Percentiles rank a stretch among this genome's conserved stretches.
These are phyloP conservation scores for Lapara coniferarum DNA, from an alignment of 2,888 invertebrate genomes.

Conservation along the genomic window DNA sequence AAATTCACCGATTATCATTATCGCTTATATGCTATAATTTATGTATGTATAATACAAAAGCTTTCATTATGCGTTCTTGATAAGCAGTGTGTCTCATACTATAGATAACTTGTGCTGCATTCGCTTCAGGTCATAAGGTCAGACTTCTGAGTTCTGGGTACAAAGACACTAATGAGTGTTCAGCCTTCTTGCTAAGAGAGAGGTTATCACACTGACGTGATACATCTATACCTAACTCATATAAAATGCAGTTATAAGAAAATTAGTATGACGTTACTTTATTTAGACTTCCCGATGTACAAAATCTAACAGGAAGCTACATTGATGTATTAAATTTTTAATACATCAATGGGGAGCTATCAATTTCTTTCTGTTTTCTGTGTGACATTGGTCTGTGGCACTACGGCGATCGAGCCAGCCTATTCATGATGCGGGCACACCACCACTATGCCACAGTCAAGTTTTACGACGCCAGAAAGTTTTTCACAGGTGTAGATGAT, in stretches of 20 bases:
- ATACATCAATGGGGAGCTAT: no score
- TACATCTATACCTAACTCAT: neutral
- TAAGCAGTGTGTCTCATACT: neutral
- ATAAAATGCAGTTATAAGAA: neutral
- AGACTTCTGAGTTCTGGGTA: slow-evolving; percentile 6
- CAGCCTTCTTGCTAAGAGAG: slow-evolving; percentile 34
- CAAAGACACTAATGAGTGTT: slow-evolving; percentile 29
- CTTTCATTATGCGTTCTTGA: slow-evolving; percentile 11
- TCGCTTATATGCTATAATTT: neutral
- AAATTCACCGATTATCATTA: no score
- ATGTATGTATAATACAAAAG: neutral
- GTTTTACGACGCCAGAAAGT: no score
- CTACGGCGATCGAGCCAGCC: no score
- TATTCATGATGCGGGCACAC: no score
- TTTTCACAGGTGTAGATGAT: no score
- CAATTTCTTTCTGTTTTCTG: no score
- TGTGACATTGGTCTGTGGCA: no score
- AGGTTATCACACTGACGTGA: slow-evolving; percentile 43
- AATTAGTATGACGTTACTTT: neutral
- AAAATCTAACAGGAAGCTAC: no score
- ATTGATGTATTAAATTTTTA: no score
- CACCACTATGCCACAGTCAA: no score
- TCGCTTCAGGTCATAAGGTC: slow-evolving; percentile 39
- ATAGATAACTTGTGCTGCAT: slow-evolving; percentile 34
- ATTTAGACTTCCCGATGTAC: neutral